Evolutionary conservation across 1,140 invertebrate genomes (phyloP), one percentile per base, ranked within the genome.

Genomic region (Antheraea pernyi): DNA sequence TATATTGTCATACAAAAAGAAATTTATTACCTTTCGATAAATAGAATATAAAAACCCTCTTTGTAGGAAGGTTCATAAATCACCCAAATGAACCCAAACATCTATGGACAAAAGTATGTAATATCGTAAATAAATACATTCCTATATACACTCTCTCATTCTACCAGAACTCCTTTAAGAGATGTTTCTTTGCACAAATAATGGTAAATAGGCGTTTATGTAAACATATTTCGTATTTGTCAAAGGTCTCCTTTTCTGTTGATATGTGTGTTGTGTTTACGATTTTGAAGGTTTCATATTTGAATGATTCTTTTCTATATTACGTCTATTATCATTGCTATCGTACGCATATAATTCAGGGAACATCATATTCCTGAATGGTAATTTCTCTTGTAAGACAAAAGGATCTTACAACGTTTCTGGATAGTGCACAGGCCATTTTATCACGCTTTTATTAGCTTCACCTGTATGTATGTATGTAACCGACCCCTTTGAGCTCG

Each of bases 1-100:
- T 60, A 30, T 11, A 30, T 30, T 60, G 22, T 60, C 59, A 30
- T 19, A 60, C 59, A 22, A 60, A 60, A 76, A 77, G 76, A 83
- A n/a, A 86, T 84, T 83, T 84, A 86, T 86, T 84, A 78, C 78
- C 76, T 73, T 75, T 73, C 79, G 76, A 80, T 83, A 86, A 82
- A 83, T 83, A 82, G 72, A 60, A 68, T 62, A 62, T 83, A 78
- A 75, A 76, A 75, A 80, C 75, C 79, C 79, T 85, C 81, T 85
- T 85, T 87, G 82, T 87, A 76, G 76, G 77, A 82, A 78, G 71
- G 69, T 69, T 79, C 81, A 83, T 88, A 83, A 84, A 84, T 88
- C 83, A 85, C 80, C 69, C 72, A 75, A 80, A 83, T 78, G 75
- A 80, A 84, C 79, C 75, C 76, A 60, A 75, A 66, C 67, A 71